Conservation (phyloP, 2,797 vertebrate species). For the Cirrhinus mrigala region DNA sequence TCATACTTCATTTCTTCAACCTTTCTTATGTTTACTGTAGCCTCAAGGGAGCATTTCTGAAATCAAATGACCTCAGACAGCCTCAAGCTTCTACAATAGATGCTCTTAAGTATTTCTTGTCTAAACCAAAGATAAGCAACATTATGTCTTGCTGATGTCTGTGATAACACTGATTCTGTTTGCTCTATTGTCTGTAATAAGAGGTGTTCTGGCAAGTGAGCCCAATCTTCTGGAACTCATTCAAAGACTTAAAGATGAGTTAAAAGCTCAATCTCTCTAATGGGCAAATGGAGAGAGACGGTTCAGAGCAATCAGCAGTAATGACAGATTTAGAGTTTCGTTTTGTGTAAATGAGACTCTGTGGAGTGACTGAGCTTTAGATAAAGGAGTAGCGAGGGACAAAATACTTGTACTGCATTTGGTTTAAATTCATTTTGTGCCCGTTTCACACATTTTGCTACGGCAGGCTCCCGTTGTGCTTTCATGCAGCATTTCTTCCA, state of each 20-base stretch:
- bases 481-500: background rate
- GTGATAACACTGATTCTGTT: background rate
- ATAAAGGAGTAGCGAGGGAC: background rate
- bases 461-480: background rate
- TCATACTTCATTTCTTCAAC: background rate
- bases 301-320: constrained; percentile 33
- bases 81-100: background rate
- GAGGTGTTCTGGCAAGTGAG: constrained; percentile 1
- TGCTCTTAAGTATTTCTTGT: background rate
- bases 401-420: background rate
- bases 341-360: constrained; percentile 10
- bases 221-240: constrained; percentile 16
- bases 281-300: constrained; percentile 9
- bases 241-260: constrained; percentile 17
- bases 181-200: constrained; percentile 5
- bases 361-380: background rate
- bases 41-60: background rate
- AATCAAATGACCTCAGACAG: background rate
- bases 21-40: constrained; percentile 1
- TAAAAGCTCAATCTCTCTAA: constrained; percentile 32
- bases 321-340: constrained; percentile 14
- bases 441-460: background rate
- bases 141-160: background rate
- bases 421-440: background rate
- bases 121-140: background rate